These are phyloP conservation scores for Agriopis leucophaearia DNA, from an alignment of 2,888 invertebrate genomes.

Conservation along the genomic window DNA sequence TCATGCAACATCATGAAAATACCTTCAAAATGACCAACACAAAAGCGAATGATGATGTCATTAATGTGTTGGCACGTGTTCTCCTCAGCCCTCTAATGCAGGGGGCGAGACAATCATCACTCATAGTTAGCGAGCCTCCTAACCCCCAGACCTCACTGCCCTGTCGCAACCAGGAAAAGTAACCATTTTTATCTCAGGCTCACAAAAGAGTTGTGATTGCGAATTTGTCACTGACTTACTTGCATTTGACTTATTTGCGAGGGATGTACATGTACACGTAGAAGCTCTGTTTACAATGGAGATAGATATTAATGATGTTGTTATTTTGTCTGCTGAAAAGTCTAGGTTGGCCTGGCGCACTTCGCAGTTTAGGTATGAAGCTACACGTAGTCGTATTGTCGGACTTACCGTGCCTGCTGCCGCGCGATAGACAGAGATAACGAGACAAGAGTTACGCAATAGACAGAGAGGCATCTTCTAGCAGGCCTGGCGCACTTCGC, in stretches of 20 bases:
- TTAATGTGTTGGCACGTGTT: constrained; percentile 71
- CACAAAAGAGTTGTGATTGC: constrained; percentile 80
- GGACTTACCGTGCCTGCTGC: too few relatives aligned
- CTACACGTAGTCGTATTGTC: too few relatives aligned
- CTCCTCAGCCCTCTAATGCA: constrained; percentile 64
- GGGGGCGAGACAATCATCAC: constrained; percentile 78
- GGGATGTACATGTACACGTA: constrained; percentile 56
- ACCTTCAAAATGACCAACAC: constrained; percentile 26
- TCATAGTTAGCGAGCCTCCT: constrained; percentile 77
- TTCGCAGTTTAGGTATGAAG: too few relatives aligned
- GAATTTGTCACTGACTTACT: constrained; percentile 81
- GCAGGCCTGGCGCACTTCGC: too few relatives aligned
- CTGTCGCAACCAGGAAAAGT: constrained; percentile 74
- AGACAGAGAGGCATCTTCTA: too few relatives aligned
- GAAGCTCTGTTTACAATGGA: constrained; percentile 63
- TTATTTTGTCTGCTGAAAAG: not conserved
- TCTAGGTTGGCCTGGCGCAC: too few relatives aligned
- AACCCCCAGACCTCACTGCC: constrained; percentile 61
- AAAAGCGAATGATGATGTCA: constrained; percentile 54
- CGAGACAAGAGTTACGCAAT: too few relatives aligned
- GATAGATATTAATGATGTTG: constrained; percentile 73
- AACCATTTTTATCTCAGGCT: constrained; percentile 78
- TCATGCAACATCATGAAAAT: too few relatives aligned
- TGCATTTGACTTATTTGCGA: constrained; percentile 67
- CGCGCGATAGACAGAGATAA: too few relatives aligned